Conservation (phyloP, 2,888 invertebrate genomes). For the Neuroscelio doddi region DNA sequence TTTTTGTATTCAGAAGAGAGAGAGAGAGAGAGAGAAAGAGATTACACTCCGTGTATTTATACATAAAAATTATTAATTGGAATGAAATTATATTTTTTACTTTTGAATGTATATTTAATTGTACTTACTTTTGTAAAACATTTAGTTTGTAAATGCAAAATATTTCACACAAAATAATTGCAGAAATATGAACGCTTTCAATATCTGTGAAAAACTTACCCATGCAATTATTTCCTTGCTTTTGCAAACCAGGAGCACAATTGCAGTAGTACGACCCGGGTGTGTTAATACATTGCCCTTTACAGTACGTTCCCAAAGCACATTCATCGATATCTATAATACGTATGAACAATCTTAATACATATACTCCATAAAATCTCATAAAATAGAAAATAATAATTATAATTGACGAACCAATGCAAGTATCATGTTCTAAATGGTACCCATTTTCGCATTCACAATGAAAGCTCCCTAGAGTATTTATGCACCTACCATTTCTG, state of each 20-base stretch:
- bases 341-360: constrained; percentile 33
- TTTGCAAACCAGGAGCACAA: constrained; percentile 59
- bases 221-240: constrained; percentile 54
- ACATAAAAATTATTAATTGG: too few species aligned
- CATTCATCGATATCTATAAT: constrained; percentile 66
- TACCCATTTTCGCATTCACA: constrained; percentile 66
- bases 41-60: too few species aligned
- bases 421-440: constrained; percentile 55
- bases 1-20: too few species aligned
- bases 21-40: too few species aligned
- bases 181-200: not conserved
- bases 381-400: constrained; percentile 12
- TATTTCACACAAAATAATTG: too few species aligned
- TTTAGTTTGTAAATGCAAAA: too few species aligned
- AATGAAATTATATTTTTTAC: too few species aligned
- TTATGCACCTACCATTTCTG: constrained; percentile 61
- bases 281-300: constrained; percentile 64
- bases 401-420: constrained; percentile 59
- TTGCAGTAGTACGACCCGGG: constrained; percentile 64
- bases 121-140: too few species aligned
- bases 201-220: constrained; percentile 52
- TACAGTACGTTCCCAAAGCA: constrained; percentile 54
- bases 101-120: too few species aligned
- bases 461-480: constrained; percentile 62
- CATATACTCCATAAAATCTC: constrained; percentile 3